Percentiles rank a stretch among this genome's conserved stretches.
Conservation (phyloP, 2,797 vertebrate species). For the Coluber constrictor region DNA sequence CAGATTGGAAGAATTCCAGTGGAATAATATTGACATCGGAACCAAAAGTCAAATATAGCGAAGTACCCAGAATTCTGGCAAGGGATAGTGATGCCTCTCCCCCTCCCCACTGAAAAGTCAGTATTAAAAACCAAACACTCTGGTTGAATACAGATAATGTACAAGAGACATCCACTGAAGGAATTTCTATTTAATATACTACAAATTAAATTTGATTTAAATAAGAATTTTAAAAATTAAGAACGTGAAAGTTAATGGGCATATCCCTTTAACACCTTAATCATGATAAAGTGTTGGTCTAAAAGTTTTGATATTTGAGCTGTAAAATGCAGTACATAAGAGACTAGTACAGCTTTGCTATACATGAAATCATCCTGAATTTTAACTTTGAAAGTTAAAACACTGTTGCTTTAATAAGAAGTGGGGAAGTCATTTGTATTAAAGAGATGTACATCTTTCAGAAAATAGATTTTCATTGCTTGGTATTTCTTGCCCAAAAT, state of each 20-base stretch:
- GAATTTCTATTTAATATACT: neutral
- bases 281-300: constrained; percentile 30
- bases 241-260: constrained; percentile 26
- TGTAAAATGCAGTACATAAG: constrained; percentile 35
- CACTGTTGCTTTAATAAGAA: constrained; percentile 23
- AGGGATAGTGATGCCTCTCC: constrained; percentile 31
- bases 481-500: constrained; percentile 9
- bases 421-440: constrained; percentile 21
- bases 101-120: neutral
- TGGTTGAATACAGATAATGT: constrained; percentile 26
- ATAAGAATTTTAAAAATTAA: constrained; percentile 24
- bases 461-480: constrained; percentile 5
- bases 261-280: constrained; percentile 20
- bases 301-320: constrained; percentile 35
- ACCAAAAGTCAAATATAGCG: constrained; percentile 26
- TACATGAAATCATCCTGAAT: neutral
- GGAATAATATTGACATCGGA: constrained; percentile 19
- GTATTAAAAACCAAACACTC: constrained; percentile 19
- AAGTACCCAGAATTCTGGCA: neutral
- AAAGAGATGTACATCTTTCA: neutral
- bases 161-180: constrained; percentile 1
- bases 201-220: constrained; percentile 18
- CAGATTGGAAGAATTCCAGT: constrained; percentile 31
- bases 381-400: constrained; percentile 13
- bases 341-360: constrained; percentile 11